These are phyloP conservation scores for Cyrtodaria siliqua DNA, from an alignment of 2,888 invertebrate genomes.

Conservation along the genomic window DNA sequence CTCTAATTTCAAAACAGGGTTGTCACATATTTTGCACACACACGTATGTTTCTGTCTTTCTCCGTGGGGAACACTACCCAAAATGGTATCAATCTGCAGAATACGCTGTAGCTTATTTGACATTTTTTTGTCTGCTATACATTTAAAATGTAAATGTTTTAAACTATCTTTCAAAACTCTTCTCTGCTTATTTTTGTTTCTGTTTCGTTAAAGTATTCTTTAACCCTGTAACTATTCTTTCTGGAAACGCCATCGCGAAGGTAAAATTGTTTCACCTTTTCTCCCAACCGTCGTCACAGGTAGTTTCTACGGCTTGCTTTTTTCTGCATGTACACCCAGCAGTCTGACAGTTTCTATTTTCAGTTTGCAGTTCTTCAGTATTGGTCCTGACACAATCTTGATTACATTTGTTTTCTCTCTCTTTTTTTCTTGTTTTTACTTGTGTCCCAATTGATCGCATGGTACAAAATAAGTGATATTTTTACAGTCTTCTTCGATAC, in stretches of 20 bases:
- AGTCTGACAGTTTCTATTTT: conserved; percentile 7
- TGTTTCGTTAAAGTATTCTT: conserved; percentile 11
- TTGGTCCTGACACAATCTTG: too few relatives aligned
- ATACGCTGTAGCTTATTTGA: conserved; percentile 30
- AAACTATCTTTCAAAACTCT: conserved; percentile 9
- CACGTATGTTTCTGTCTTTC: conserved; percentile 31
- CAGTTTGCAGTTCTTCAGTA: conserved; percentile 16
- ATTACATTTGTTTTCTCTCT: too few relatives aligned
- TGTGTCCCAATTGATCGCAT: too few relatives aligned
- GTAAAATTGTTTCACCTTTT: conserved; percentile 16
- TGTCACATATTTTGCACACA: conserved; percentile 35
- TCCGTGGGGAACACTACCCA: conserved; percentile 39
- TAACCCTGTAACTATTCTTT: conserved; percentile 13
- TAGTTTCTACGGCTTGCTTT: not conserved
- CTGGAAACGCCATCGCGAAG: conserved; percentile 19
- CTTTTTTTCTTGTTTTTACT: too few relatives aligned
- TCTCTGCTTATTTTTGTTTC: conserved; percentile 9
- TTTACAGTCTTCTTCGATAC: too few relatives aligned
- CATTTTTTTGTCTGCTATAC: conserved; percentile 22
- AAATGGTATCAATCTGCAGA: conserved; percentile 46
- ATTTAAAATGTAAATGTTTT: conserved; percentile 12
- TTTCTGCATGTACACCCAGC: not conserved
- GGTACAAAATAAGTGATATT: too few relatives aligned
- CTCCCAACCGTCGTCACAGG: conserved; percentile 2
- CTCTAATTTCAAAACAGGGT: conserved; percentile 13